Base-by-base conservation (phyloP, 2,113 vertebrate genomes). In the Acanthisitta chloris region DNA sequence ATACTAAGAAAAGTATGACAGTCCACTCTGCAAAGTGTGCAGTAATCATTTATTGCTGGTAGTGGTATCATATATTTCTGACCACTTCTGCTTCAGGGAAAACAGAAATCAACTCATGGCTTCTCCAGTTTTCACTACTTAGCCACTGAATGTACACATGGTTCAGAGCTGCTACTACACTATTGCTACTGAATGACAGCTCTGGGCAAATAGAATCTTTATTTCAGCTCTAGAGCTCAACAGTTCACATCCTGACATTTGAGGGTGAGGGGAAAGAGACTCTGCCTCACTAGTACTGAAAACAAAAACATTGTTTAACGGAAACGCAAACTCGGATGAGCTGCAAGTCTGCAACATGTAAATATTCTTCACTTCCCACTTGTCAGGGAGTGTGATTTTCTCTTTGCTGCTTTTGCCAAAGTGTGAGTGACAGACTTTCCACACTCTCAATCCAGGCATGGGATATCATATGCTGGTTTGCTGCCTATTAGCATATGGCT, bases 341-440 rank as follows among this genome's bases (percentile, higher is more conserved):
- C 65, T 86, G 24, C 34, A 92, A 96, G 33, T 28, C 87, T 70
- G 58, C 54, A 93, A 70, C 21, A 52, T n/a, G 67, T 29, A 95
- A 90, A 83, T 59, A 86, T 46, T 95, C 73, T 67, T 92, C 81
- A 82, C 46, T 83, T 96, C 79, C 72, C 79, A 83, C 80, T 93
- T 81, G 28, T 67, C 72, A 88, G 23, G 52, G 34, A 86, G 51
- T 25, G 31, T 80, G 76, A 94, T 93, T 66, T 92, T 95, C 62
- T 88, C 64, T 40, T 94, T 93, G 52, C 36, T 90, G 51, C 59
- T 34, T 91, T 85, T 14, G 45, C 91, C 87, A 96, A 93, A 77
- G 54, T 33, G 54, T 62, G 90, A 96, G 78, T 83, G 92, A 92
- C 85, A 96, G 94, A 92, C 89, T 89, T 88, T 90, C 70, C 80